Percentiles rank a stretch among this genome's conserved stretches.
These are phyloP conservation scores for Poeciliopsis paucimaculata DNA, from an alignment of 2,797 vertebrate genomes.

Conservation along the genomic window DNA sequence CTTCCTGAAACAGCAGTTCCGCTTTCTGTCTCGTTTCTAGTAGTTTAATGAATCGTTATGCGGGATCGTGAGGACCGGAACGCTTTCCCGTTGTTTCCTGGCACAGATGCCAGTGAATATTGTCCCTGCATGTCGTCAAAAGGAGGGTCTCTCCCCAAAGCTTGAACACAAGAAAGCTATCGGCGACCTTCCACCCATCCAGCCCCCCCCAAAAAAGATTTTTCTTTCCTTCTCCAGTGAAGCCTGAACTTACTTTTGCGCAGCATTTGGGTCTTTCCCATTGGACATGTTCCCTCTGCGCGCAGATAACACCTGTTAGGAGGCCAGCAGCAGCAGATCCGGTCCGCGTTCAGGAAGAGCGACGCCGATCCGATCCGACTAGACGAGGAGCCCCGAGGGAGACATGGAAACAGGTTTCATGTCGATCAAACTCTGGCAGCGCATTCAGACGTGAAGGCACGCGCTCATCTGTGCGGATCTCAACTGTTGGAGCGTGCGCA, in stretches of 20 bases:
- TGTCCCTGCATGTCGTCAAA: neutral
- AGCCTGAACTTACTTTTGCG: conserved; percentile 69
- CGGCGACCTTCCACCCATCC: neutral
- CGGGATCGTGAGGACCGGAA: neutral
- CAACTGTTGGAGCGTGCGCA: conserved; percentile 19
- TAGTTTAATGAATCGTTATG: neutral
- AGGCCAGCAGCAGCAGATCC: conserved; percentile 14
- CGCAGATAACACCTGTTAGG: conserved; percentile 65
- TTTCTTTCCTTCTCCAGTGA: neutral
- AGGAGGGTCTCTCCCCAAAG: neutral
- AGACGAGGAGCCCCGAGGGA: neutral
- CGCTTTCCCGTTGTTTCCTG: neutral
- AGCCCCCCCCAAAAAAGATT: no score
- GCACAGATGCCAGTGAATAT: neutral
- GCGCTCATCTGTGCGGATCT: conserved; percentile 10
- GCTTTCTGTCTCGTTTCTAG: neutral
- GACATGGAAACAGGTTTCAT: neutral
- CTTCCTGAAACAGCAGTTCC: conserved; percentile 10
- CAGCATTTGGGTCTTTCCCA: conserved; percentile 73
- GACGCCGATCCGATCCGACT: neutral
- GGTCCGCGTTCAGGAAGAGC: conserved; percentile 14
- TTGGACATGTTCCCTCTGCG: conserved; percentile 75
- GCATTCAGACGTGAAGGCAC: neutral
- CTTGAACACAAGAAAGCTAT: neutral
- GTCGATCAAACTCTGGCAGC: neutral